Conservation (phyloP, 2,888 invertebrate genomes). For the Agonopterix arenella region DNA sequence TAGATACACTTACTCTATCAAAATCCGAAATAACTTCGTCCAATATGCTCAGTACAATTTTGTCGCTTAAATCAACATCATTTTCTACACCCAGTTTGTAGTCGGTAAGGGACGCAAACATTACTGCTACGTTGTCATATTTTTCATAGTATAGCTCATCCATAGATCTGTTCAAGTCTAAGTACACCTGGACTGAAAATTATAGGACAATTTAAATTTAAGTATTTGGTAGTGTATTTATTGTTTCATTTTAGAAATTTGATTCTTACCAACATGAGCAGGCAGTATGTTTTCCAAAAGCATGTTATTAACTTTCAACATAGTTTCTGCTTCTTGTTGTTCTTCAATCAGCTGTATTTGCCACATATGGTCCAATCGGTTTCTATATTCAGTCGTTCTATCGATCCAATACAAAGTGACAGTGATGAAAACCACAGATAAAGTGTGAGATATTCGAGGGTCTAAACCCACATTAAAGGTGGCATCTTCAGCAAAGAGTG, state of each 20-base stretch:
- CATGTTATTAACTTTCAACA: constrained; percentile 91
- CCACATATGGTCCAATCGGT: constrained; percentile 88
- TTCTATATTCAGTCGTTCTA: constrained; percentile 92
- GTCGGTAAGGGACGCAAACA: constrained; percentile 96
- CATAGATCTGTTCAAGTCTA: constrained; percentile 82
- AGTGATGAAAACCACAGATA: constrained; percentile 84
- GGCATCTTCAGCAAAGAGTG: constrained; percentile 75
- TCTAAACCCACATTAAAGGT: constrained; percentile 83
- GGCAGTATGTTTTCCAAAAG: constrained; percentile 95
- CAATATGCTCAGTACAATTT: constrained; percentile 82
- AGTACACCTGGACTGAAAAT: constrained; percentile 84
- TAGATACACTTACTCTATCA: constrained; percentile 82
- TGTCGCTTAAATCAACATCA: constrained; percentile 80
- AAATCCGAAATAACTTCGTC: constrained; percentile 96
- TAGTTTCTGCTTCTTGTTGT: constrained; percentile 90
- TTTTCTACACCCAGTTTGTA: constrained; percentile 82
- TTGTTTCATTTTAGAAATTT: neutral
- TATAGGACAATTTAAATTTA: neutral
- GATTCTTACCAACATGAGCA: constrained; percentile 87
- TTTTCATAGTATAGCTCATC: constrained; percentile 92
- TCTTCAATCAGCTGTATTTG: constrained; percentile 84
- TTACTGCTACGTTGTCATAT: constrained; percentile 93
- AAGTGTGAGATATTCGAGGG: constrained; percentile 82
- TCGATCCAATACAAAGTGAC: constrained; percentile 90
- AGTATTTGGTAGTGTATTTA: neutral